Percentiles rank a stretch among this genome's conserved stretches.
phyloP scores from a whole-genome alignment of 2,888 invertebrate genomes.

The Lasioglossum lativentre region DNA sequence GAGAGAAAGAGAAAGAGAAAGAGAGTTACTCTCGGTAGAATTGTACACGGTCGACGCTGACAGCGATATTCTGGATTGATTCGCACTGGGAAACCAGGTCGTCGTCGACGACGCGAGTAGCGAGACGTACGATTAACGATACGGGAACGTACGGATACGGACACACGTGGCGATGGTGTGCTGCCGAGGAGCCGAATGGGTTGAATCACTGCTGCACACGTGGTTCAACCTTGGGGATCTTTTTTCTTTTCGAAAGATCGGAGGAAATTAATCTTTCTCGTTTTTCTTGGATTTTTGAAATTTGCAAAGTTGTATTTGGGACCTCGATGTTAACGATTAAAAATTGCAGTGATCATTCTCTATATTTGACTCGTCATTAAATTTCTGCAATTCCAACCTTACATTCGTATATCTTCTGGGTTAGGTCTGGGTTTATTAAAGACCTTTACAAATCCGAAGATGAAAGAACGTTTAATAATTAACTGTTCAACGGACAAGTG shows the following conservation, averaged over 20 bases:
- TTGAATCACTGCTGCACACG: neutral
- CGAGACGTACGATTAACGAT: slow-evolving; percentile 32
- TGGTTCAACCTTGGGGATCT: neutral
- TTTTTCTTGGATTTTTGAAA: neutral
- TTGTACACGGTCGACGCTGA: neutral
- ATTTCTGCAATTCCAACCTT: too few relatives aligned
- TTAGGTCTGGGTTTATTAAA: too few relatives aligned
- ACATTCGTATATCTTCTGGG: too few relatives aligned
- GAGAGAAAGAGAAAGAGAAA: neutral
- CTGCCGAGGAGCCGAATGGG: neutral
- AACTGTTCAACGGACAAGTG: too few relatives aligned
- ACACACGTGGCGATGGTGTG: neutral
- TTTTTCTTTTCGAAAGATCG: neutral
- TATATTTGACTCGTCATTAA: too few relatives aligned
- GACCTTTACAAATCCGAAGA: too few relatives aligned
- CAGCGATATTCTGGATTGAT: slow-evolving; percentile 12
- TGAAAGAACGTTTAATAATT: too few relatives aligned
- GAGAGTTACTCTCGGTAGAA: neutral
- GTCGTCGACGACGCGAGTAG: slow-evolving; percentile 14
- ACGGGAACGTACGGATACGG: neutral
- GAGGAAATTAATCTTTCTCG: neutral
- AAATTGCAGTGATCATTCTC: too few relatives aligned
- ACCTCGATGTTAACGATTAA: too few relatives aligned
- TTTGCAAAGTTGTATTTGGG: too few relatives aligned
- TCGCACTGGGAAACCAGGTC: neutral